Base-by-base conservation (phyloP, 2,797 vertebrate species). In the Geotrypetes seraphini region DNA sequence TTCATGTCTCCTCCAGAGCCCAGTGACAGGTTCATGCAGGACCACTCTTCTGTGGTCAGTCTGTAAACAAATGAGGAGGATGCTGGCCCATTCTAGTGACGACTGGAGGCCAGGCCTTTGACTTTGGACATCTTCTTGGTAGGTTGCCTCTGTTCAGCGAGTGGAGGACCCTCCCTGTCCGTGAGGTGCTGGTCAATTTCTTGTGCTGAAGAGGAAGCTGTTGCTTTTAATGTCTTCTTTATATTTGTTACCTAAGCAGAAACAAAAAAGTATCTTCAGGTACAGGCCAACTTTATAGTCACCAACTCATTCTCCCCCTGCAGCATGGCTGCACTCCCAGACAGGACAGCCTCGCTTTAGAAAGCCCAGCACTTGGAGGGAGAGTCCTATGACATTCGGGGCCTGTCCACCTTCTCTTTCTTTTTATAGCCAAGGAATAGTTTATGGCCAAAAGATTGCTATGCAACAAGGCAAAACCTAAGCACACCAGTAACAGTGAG, bases 121-220 rank as follows among this genome's bases (percentile, higher is more conserved):
- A 85, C 81, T 75, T 87, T 85, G 64, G 83, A 84, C 69, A 85
- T 74, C 71, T 86, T 83, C 69, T 85, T 83, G 52, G 64, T 67
- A 40, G 73, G 70, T 44, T 78, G 79, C 52, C 79, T 68, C 62
- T 80, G 81, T 62, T 84, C 83, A n/a, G 75, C 37, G 6, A 79
- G 75, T 12, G 75, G 63, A 16, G 75, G 72, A 20, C 75, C 75
- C 42, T 83, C 79, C 50, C 79, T 73, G 32, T 85, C 81, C 10
- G 71, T 69, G 56, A 84, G 51, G 50, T 80, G 76, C 33, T 83
- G 78, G 22, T 84, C 84, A 71, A 82, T 78, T 47, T 85, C 81
- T 63, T 86, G 84, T 43, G 79, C 66, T 0, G 79, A 82, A 6
- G 78, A 79, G 1, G 74, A 79, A 0, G 78, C 75, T 3, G 68